These are phyloP conservation scores for Halocaridina rubra DNA, from an alignment of 2,888 invertebrate genomes.

Conservation along the genomic window DNA sequence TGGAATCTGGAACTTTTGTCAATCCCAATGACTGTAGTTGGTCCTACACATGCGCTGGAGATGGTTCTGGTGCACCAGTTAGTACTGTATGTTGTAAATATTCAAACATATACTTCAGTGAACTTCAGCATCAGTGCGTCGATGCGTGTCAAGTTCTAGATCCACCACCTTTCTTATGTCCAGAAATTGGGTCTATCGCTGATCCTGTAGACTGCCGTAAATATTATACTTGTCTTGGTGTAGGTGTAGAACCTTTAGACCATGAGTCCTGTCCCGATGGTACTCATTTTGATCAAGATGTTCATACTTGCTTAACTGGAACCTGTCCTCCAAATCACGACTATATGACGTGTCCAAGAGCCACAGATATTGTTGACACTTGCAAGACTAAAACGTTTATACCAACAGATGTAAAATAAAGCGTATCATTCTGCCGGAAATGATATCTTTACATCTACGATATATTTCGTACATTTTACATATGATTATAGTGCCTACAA, in stretches of 20 bases:
- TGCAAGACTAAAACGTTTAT: too few relatives aligned
- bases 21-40: neutral
- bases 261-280: neutral
- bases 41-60: conserved; percentile 8
- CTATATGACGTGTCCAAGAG: too few relatives aligned
- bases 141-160: neutral
- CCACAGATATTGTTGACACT: too few relatives aligned
- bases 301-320: too few relatives aligned
- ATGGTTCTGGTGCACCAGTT: neutral
- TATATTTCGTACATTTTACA: too few relatives aligned
- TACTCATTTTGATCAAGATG: neutral
- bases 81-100: neutral
- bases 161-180: neutral
- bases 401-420: too few relatives aligned
- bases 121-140: neutral
- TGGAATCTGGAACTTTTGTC: neutral
- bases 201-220: neutral
- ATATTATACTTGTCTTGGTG: neutral
- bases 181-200: neutral
- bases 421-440: too few relatives aligned
- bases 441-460: too few relatives aligned
- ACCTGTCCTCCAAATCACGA: too few relatives aligned
- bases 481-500: too few relatives aligned
- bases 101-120: neutral
- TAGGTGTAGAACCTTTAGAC: neutral